A percentile compares a stretch with the other conserved stretches of the same genome.
These are phyloP conservation scores for Agriopis aurantiaria DNA, from an alignment of 2,888 invertebrate species.

Conservation along the genomic window DNA sequence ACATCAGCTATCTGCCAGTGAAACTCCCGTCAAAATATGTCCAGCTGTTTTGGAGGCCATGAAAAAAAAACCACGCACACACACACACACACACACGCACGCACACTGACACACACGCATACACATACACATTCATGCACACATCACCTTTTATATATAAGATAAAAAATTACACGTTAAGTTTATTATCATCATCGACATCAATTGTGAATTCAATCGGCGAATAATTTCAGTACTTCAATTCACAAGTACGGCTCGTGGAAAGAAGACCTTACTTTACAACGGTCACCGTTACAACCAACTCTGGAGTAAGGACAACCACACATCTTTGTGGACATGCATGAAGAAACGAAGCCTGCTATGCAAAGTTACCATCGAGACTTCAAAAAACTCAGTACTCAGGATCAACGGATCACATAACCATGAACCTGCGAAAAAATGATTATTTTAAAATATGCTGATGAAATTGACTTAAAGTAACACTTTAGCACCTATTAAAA, in stretches of 20 bases:
- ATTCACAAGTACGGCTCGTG: background rate
- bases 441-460: background rate
- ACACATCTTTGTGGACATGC: background rate
- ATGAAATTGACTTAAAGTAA: background rate
- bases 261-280: background rate
- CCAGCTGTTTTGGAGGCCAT: no score
- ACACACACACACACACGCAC: no score
- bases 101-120: no score
- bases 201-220: background rate
- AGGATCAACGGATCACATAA: background rate
- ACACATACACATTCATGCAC: no score
- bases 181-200: no score
- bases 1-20: no score
- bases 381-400: background rate
- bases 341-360: slow-evolving; percentile 6
- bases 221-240: background rate
- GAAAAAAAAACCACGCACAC: no score
- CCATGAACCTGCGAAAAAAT: background rate
- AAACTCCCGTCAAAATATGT: no score
- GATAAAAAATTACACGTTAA: no score
- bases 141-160: no score
- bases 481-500: background rate
- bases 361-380: slow-evolving; percentile 11
- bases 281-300: slow-evolving; percentile 8
- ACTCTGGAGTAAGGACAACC: background rate